Percentiles rank a stretch among this genome's conserved stretches.
phyloP scores from a whole-genome alignment of 1,140 invertebrate species.

The Globodera ellingtonae region DNA sequence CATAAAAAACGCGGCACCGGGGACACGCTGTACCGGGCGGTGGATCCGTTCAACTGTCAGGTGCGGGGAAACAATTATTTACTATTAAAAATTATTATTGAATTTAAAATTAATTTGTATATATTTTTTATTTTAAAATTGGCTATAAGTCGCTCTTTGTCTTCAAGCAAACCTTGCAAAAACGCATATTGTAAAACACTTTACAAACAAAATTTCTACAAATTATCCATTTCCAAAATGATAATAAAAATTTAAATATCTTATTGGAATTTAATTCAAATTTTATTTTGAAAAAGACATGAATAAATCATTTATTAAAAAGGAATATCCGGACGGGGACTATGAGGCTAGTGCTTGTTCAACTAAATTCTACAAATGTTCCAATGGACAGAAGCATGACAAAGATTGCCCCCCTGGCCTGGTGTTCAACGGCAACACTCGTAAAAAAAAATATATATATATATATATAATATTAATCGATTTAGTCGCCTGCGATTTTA shows the following conservation, averaged over 20 bases:
- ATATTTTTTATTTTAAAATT: background rate
- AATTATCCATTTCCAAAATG: background rate
- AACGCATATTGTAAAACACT: too few relatives aligned
- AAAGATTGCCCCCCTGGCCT: slow-evolving; percentile 15
- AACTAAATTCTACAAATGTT: slow-evolving; percentile 5
- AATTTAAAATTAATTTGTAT: background rate
- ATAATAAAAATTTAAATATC: too few relatives aligned
- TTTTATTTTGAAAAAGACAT: background rate
- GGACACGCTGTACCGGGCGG: slow-evolving; percentile 18
- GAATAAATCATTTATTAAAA: background rate
- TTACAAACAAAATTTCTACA: background rate
- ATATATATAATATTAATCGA: too few relatives aligned
- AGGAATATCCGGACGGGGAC: slow-evolving; percentile 14
- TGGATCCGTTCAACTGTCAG: slow-evolving; percentile 21
- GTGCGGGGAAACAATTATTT: background rate
- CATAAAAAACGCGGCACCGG: slow-evolving; percentile 5
- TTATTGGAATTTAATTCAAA: background rate
- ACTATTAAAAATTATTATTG: background rate
- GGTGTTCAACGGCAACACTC: background rate
- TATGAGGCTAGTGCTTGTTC: slow-evolving; percentile 26
- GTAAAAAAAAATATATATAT: background rate
- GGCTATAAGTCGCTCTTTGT: background rate
- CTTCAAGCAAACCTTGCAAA: background rate
- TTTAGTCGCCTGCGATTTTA: slow-evolving; percentile 3
- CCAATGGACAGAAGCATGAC: slow-evolving; percentile 13